Evolutionary conservation across 2,888 invertebrate species (phyloP).

Genomic region (Polyommatus iphigenia): DNA sequence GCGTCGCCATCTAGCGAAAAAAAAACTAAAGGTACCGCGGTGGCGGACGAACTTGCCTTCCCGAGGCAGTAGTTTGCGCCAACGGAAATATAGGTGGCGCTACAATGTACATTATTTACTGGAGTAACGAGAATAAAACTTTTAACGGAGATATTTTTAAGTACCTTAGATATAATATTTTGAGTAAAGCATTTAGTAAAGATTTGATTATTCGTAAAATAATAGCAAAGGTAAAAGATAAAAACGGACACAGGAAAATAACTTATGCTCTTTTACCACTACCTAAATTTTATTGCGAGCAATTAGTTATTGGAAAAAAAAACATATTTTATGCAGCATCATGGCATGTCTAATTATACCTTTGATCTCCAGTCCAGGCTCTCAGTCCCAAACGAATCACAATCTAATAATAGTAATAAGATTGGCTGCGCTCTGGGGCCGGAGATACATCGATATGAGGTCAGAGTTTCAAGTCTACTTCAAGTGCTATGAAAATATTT

Average conservation of each 20-base stretch:
- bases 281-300: no score
- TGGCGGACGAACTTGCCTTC: no score
- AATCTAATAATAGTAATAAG: constrained; percentile 34
- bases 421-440: constrained; percentile 21
- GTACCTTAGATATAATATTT: no score
- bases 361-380: not conserved
- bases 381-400: constrained; percentile 33
- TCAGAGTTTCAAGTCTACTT: constrained; percentile 25
- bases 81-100: no score
- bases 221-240: not conserved
- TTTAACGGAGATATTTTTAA: no score
- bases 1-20: no score
- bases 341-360: not conserved
- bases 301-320: not conserved
- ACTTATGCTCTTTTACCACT: no score
- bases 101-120: no score
- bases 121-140: no score
- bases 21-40: no score
- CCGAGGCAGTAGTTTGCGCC: no score
- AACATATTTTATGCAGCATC: not conserved
- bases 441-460: constrained; percentile 21
- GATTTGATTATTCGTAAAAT: not conserved
- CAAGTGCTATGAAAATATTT: not conserved
- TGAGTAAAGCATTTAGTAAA: not conserved
- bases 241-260: no score